These are phyloP conservation scores for Macrosteles quadrilineatus DNA, from an alignment of 1,140 invertebrate species.

Conservation along the genomic window DNA sequence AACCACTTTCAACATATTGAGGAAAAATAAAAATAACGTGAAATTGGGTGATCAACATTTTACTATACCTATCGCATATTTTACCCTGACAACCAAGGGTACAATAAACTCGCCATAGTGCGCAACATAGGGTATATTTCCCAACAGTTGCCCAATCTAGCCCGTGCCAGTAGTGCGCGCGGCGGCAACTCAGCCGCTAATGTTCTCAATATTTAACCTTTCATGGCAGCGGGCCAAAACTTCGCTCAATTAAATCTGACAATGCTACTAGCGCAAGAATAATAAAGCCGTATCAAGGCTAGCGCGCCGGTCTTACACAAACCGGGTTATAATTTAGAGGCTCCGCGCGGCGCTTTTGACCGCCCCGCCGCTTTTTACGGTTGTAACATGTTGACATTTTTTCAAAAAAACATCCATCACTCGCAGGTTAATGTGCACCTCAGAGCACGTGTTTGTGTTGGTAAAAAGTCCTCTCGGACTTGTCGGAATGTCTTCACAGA, in stretches of 20 bases:
- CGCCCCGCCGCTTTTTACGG: slow-evolving; percentile 21
- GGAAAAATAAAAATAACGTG: too few relatives aligned
- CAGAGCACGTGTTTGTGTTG: slow-evolving; percentile 22
- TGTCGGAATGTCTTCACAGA: slow-evolving; percentile 26
- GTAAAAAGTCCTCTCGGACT: slow-evolving; percentile 13
- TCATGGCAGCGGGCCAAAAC: slow-evolving; percentile 1
- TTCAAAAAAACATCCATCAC: slow-evolving; percentile 30
- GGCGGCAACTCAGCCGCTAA: too few relatives aligned
- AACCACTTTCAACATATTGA: too few relatives aligned
- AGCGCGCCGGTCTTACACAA: neutral
- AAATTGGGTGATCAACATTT: too few relatives aligned
- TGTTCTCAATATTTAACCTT: slow-evolving; percentile 3
- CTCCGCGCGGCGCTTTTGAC: slow-evolving; percentile 16
- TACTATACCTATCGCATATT: too few relatives aligned
- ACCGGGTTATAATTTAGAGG: slow-evolving; percentile 26
- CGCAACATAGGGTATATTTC: too few relatives aligned
- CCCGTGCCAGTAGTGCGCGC: too few relatives aligned
- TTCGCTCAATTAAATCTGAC: slow-evolving; percentile 16
- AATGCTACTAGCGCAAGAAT: slow-evolving; percentile 9
- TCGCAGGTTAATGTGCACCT: neutral
- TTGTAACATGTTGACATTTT: slow-evolving; percentile 31
- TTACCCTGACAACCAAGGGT: too few relatives aligned
- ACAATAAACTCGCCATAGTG: too few relatives aligned
- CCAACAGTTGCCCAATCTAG: too few relatives aligned
- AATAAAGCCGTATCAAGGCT: slow-evolving; percentile 20